Base-by-base conservation (phyloP, 1,140 invertebrate genomes). In the Ceratitis capitata region DNA sequence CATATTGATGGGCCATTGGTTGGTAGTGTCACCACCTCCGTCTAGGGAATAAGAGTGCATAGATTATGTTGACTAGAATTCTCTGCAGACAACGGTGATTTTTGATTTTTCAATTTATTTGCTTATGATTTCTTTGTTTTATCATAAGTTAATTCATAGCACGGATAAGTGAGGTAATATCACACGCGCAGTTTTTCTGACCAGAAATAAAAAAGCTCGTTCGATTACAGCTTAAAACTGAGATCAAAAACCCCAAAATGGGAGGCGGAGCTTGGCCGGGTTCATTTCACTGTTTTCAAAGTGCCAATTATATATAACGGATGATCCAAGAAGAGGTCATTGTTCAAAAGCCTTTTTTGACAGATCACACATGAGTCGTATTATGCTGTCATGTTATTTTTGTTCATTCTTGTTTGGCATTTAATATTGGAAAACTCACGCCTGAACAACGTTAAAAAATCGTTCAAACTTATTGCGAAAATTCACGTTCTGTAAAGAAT, bases 51-150 rank as follows among this genome's bases (percentile, higher is more conserved):
- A 16, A 35, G 61, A 14, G 69, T 45, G 39, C n/a, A 39, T 78
- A 9, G 42, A 26, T 42, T 45, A 39, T 74, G 29, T 35, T 42
- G 32, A 74, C 1, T 19, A n/a, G 26, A 45, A 26, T 4, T 78
- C 39, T 23, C n/a, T 2, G 39, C 45, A 78, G 69, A 78, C 42
- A 45, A n/a, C 42, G 39, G 61, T 78, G 69, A 78, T 39, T 78
- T 9, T 78, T 78, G 69, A 78, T 78, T 78, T 78, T 35, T 45
- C 39, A 78, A 78, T 45, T 45, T 78, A 78, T 39, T 47, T 35
- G 45, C 45, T 45, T 45, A 78, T 78, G 39, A 39, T 78, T 78
- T 78, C 35, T n/a, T 23, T 45, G 39, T n/a, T 42, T 45, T 10
- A 26, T 69, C 32, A 78, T 45, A 35, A 78, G 69, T 47, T 45